A percentile compares a stretch with the other conserved stretches of the same genome.
These are phyloP conservation scores for Crossoptilon crossoptilon DNA, from an alignment of 2,797 vertebrate genomes.

Conservation along the genomic window DNA sequence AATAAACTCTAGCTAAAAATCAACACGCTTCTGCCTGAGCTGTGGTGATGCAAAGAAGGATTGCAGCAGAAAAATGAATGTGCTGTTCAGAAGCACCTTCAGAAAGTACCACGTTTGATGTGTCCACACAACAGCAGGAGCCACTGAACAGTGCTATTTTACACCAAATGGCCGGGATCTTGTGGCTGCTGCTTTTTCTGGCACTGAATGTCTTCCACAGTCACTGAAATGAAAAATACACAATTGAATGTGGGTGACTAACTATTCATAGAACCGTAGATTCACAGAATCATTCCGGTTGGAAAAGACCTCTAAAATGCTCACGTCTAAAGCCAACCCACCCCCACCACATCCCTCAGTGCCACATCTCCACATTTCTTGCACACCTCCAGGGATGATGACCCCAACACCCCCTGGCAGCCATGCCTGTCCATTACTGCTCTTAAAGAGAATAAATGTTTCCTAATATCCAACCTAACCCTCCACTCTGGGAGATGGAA, in stretches of 20 bases:
- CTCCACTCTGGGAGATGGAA: not conserved
- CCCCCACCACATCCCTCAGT: too few relatives aligned
- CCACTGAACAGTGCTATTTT: not conserved
- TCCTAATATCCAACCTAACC: too few relatives aligned
- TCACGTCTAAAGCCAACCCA: too few relatives aligned
- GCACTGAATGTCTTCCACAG: not conserved
- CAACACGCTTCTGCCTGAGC: not conserved
- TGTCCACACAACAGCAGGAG: not conserved
- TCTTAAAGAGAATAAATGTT: too few relatives aligned
- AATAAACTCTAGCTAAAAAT: conserved; percentile 15
- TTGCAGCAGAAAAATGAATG: not conserved
- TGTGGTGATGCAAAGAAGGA: not conserved
- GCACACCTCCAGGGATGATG: too few relatives aligned
- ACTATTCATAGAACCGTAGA: rapidly evolving
- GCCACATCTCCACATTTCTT: too few relatives aligned
- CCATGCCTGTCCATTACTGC: too few relatives aligned
- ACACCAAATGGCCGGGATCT: rapidly evolving
- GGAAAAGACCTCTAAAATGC: too few relatives aligned
- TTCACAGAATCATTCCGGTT: too few relatives aligned
- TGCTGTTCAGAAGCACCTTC: not conserved
- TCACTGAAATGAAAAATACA: not conserved
- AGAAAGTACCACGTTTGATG: not conserved
- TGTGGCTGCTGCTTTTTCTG: not conserved
- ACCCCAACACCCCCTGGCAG: too few relatives aligned
- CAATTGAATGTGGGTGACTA: rapidly evolving